Evolutionary conservation across 2,888 invertebrate species (phyloP), one percentile per base, ranked within the genome.

Genomic region (Ceramica pisi): DNA sequence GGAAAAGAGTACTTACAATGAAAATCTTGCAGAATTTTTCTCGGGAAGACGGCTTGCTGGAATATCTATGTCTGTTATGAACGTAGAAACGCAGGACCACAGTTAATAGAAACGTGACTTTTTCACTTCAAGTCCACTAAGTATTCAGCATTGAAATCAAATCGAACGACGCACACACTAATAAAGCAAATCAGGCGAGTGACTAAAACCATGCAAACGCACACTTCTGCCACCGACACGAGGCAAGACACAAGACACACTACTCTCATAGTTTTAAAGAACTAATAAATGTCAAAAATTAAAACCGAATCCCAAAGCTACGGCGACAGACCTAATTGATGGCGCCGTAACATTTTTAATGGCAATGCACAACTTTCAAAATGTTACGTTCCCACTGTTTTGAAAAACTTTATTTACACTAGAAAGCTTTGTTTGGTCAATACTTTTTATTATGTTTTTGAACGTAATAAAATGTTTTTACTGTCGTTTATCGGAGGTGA

Each of bases 291-390:
- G 94, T 94, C 94, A 92, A 89, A 93, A 93, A 91, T 90, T 91
- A 92, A 94, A 92, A 87, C 89, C 89, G 83, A 82, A 84, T 85
- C 85, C 89, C 91, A 92, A 94, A 93, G 90, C 91, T 88, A 90
- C 90, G 90, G 92, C 87, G 94, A 94, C 94, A 92, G 89, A 88
- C 71, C 57, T 86, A 94, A 95, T 95, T 95, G 90, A 95, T 93
- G 92, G 84, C 89, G 78, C 89, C 90, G 90, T 95, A 94, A 94
- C 82, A 88, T 90, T 93, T 95, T 95, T 95, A 94, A 94, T 92
- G 92, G 86, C 90, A 89, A 88, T 83, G 89, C 91, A 88, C 89
- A 87, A 88, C 86, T 90, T 87, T 86, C 78, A 85, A 86, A 87
- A 86, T 80, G 78, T 78, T 77, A 84, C 86, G 87, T 90, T 92